Conservation (phyloP, 1,140 invertebrate species). For the Hypothenemus hampei region DNA sequence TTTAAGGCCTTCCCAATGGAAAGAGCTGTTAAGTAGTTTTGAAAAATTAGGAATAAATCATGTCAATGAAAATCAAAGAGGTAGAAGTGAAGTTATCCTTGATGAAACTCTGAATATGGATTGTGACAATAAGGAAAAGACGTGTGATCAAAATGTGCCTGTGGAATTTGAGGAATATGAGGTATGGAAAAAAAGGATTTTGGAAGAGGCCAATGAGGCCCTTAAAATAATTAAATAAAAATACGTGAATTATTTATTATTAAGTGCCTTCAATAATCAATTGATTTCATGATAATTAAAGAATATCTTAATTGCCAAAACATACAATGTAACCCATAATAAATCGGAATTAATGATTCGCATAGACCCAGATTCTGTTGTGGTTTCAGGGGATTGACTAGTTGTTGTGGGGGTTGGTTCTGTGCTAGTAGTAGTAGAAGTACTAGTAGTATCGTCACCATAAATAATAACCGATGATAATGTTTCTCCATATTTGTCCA, state of each 20-base stretch:
- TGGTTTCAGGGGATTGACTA: not conserved
- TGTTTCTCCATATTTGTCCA: not conserved
- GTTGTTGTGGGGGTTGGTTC: not conserved
- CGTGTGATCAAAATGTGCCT: not conserved
- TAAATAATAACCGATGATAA: slow-evolving; percentile 10
- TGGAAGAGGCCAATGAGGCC: slow-evolving; percentile 26
- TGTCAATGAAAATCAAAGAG: not conserved
- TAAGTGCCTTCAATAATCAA: too few species aligned
- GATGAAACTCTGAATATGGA: not conserved
- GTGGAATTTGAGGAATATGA: slow-evolving; percentile 25
- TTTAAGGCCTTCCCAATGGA: slow-evolving; percentile 45
- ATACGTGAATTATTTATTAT: too few species aligned
- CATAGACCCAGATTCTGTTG: not conserved
- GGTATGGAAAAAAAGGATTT: slow-evolving; percentile 34
- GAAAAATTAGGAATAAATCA: slow-evolving; percentile 36
- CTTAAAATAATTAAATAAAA: too few species aligned
- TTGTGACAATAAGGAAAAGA: not conserved
- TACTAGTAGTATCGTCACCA: not conserved
- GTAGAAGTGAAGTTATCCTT: not conserved
- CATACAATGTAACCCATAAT: too few species aligned
- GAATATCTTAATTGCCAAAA: too few species aligned
- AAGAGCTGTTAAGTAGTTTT: slow-evolving; percentile 44
- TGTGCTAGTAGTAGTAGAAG: not conserved
- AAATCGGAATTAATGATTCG: too few species aligned
- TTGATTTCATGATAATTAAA: too few species aligned